phyloP scores from a whole-genome alignment of 2,113 vertebrate genomes.

The Brienomyrus longianalis region DNA sequence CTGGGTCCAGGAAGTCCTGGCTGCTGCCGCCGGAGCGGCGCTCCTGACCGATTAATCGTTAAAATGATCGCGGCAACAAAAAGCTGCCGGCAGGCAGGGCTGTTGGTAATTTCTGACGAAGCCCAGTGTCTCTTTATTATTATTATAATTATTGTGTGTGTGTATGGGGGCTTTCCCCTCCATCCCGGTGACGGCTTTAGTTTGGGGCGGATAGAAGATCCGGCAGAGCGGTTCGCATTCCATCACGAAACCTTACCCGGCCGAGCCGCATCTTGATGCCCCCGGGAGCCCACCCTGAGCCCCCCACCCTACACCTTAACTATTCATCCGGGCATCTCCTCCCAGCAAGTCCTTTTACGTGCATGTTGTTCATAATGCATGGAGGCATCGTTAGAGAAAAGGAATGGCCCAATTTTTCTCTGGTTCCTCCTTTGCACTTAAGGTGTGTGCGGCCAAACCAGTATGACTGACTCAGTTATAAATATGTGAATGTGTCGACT shows the following conservation, averaged over 20 bases:
- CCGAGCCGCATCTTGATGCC: constrained; percentile 40
- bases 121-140: neutral
- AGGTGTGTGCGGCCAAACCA: constrained; percentile 5
- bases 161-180: neutral
- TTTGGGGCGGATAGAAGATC: constrained; percentile 2
- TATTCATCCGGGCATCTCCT: neutral
- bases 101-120: neutral
- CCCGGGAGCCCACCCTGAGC: neutral
- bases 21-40: neutral
- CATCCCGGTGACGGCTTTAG: neutral
- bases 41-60: neutral
- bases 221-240: constrained; percentile 78
- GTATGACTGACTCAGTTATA: constrained; percentile 3
- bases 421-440: neutral
- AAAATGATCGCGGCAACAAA: neutral
- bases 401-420: neutral
- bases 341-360: neutral
- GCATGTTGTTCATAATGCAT: neutral
- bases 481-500: constrained; percentile 2
- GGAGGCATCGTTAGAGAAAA: neutral
- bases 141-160: neutral
- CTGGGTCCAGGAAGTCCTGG: neutral
- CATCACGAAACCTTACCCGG: constrained; percentile 80
- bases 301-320: neutral
- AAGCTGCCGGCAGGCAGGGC: neutral